These are phyloP conservation scores for Scolopax mira DNA, from an alignment of 2,113 vertebrate genomes.

Conservation along the genomic window DNA sequence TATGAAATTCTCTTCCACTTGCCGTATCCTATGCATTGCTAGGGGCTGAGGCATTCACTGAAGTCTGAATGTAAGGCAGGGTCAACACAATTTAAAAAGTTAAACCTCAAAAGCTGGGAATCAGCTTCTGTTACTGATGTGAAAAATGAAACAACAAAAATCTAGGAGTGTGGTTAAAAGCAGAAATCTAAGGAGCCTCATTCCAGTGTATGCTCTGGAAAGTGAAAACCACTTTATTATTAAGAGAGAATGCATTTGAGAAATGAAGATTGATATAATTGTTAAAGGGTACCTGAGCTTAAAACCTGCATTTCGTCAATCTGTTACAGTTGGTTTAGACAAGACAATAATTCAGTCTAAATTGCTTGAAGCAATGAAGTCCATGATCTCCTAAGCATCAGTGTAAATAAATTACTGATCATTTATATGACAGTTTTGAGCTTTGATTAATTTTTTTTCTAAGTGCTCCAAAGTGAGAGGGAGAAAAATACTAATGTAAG, in stretches of 20 bases:
- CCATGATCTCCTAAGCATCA: neutral
- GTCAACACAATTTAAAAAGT: neutral
- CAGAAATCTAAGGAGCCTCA: neutral
- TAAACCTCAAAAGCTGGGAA: neutral
- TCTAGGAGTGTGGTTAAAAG: neutral
- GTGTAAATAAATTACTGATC: neutral
- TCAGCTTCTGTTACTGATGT: neutral
- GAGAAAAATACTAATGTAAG: neutral
- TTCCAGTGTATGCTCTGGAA: neutral
- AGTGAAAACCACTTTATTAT: neutral
- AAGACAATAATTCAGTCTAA: neutral
- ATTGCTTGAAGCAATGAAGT: neutral
- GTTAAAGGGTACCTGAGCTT: neutral
- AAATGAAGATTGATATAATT: neutral
- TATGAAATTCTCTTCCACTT: neutral
- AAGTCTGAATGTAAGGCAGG: neutral
- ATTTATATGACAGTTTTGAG: neutral
- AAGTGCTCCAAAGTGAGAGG: neutral
- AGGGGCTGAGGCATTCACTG: neutral
- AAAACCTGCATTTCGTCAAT: neutral
- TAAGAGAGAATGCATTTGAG: neutral
- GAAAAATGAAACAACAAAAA: neutral
- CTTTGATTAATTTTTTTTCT: neutral
- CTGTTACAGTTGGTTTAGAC: neutral
- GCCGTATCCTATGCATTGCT: neutral